phyloP scores from a whole-genome alignment of 2,113 vertebrate species.

The Promerops cafer region DNA sequence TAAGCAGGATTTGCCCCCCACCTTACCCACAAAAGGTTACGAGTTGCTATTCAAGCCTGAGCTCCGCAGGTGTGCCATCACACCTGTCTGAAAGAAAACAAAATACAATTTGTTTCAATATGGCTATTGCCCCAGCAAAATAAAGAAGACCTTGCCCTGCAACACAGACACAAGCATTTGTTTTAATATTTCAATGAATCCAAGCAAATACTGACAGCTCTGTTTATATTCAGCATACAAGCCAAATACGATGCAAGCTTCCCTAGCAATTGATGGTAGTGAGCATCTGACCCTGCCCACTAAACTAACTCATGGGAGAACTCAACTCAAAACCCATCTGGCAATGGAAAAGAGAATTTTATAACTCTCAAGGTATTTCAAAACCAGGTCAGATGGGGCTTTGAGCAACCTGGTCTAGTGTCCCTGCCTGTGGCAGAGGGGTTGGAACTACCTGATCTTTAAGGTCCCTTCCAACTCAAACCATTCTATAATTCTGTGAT shows the following conservation, averaged over 20 bases:
- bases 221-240: not conserved
- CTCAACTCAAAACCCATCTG: not conserved
- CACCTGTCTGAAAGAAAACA: conserved; percentile 71
- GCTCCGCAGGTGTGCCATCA: conserved; percentile 70
- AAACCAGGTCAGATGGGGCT: not conserved
- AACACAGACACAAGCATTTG: conserved; percentile 37
- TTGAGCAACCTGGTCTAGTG: not conserved
- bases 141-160: conserved; percentile 44
- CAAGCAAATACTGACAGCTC: conserved; percentile 3
- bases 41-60: conserved; percentile 24
- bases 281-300: not conserved
- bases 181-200: conserved; percentile 50
- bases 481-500: not conserved
- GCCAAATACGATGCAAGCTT: not conserved
- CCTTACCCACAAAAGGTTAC: conserved; percentile 50
- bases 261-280: not conserved
- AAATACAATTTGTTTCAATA: conserved; percentile 55
- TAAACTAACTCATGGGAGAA: not conserved
- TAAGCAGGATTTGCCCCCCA: conserved; percentile 72
- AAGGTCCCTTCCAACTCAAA: not conserved
- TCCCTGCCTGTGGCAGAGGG: not conserved
- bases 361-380: not conserved
- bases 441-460: not conserved
- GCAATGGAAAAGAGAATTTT: not conserved
- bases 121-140: conserved; percentile 34